A percentile compares a stretch with the other conserved stretches of the same genome.
Evolutionary conservation across 1,140 invertebrate genomes (phyloP).

Genomic region (Apis cerana): DNA sequence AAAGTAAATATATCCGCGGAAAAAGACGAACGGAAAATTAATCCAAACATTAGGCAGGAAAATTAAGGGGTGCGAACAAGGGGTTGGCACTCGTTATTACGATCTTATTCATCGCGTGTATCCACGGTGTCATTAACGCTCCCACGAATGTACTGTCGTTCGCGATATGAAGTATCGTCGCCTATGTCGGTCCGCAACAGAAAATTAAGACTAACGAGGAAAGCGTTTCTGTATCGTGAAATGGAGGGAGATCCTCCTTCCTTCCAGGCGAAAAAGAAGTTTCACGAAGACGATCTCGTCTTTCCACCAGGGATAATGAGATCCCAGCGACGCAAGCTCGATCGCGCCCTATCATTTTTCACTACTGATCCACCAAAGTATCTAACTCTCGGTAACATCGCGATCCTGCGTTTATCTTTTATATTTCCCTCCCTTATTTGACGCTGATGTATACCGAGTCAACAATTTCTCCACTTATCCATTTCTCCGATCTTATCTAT

Average conservation of each 20-base stretch:
- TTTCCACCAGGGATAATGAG: constrained; percentile 58
- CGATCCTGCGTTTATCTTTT: constrained; percentile 29
- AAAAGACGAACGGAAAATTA: constrained; percentile 73
- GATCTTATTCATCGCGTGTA: constrained; percentile 69
- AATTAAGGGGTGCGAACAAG: constrained; percentile 71
- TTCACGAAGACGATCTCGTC: constrained; percentile 44
- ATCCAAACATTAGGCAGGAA: constrained; percentile 75
- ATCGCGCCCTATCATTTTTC: constrained; percentile 48
- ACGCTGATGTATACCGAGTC: not conserved
- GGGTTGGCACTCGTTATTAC: constrained; percentile 66
- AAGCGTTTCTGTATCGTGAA: constrained; percentile 56
- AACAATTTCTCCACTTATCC: constrained; percentile 10
- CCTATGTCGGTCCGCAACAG: constrained; percentile 47
- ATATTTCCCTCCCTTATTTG: not conserved
- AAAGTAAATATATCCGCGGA: constrained; percentile 26
- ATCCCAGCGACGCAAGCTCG: constrained; percentile 28
- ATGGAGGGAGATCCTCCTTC: not conserved
- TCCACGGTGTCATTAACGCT: constrained; percentile 70
- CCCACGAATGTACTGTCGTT: constrained; percentile 38
- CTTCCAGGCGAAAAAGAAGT: constrained; percentile 52
- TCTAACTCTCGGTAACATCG: not conserved
- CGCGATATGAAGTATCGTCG: constrained; percentile 45
- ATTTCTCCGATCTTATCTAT: not conserved
- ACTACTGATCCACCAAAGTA: constrained; percentile 32
- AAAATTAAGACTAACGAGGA: constrained; percentile 67